Base-by-base conservation (phyloP, 2,888 invertebrate species). In the Synergus japonicus region DNA sequence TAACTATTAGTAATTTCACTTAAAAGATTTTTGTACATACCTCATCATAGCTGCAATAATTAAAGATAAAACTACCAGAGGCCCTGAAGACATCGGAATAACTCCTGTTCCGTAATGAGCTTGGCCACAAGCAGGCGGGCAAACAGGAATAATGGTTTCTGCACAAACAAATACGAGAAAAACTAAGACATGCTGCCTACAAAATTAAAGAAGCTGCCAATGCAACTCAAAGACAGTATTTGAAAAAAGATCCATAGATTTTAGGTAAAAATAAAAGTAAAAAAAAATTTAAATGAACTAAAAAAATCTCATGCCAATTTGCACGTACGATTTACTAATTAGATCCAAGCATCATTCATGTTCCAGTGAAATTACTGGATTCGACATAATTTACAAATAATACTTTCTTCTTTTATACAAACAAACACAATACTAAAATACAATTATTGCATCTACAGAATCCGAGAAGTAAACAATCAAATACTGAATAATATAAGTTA, bases 61-160 rank as follows among this genome's bases (percentile, higher is more conserved):
- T 83, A 94, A 93, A 83, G 94, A 93, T 81, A 94, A 92, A 90
- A 87, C 88, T 86, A 91, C 78, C 86, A 92, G 84, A 79, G 88
- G 86, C 82, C 90, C 89, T 77, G 92, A 91, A 82, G 95, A 92
- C 81, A 94, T 83, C 49, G 94, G 91, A 4, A 93, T 92, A 44
- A 94, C 95, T 82, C 93, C 94, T 85, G 93, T 94, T 83, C 93
- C 94, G 89, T 94, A 95, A 76, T 94, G 93, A 78, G 95, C 93
- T 89, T 95, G 95, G 10, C 95, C 96, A 92, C 98, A 98, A 89
- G 98, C 98, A 83, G 98, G 98, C 87, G 98, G 98, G 91, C 98
- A 98, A 88, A 98, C 97, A 86, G 98, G 97, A 87, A 97, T 96
- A 89, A 97, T 96, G 77, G 97, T 96, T 94, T 98, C 97, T 97